Percentiles rank a stretch among this genome's conserved stretches.
These are phyloP conservation scores for Alcedo atthis DNA, from an alignment of 2,797 vertebrate genomes.

Conservation along the genomic window DNA sequence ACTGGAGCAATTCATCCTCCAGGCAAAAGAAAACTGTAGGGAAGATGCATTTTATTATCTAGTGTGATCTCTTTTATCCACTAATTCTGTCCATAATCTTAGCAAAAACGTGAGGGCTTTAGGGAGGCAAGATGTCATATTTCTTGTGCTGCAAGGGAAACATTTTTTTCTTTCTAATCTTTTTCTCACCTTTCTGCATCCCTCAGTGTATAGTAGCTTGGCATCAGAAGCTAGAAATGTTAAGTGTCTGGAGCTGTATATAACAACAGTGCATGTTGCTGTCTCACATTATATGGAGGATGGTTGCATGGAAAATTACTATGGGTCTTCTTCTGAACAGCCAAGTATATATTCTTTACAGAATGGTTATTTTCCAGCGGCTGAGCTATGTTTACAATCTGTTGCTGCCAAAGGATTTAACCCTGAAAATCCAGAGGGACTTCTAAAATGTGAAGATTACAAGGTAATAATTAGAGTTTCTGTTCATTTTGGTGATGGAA, in stretches of 20 bases:
- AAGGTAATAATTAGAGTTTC: neutral
- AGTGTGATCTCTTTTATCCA: constrained; percentile 41
- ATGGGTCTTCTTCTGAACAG: neutral
- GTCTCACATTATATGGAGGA: neutral
- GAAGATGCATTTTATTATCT: constrained; percentile 59
- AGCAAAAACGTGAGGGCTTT: constrained; percentile 50
- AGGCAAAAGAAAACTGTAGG: constrained; percentile 56
- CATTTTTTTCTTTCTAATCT: neutral
- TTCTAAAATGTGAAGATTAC: neutral
- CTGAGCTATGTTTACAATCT: neutral
- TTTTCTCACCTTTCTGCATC: neutral
- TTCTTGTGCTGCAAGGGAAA: constrained; percentile 1
- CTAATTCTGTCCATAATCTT: constrained; percentile 46
- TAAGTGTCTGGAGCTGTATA: neutral
- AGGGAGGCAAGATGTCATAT: neutral
- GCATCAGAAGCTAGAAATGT: neutral
- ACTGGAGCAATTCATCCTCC: constrained; percentile 62
- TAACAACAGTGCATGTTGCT: neutral
- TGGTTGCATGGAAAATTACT: neutral
- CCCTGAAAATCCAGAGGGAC: neutral
- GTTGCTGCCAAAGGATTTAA: neutral
- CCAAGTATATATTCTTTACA: neutral
- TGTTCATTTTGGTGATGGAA: neutral
- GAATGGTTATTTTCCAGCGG: neutral
- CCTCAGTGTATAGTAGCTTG: neutral